Percentiles rank a stretch among this genome's conserved stretches.
These are phyloP conservation scores for Pseudopleuronectes americanus DNA, from an alignment of 2,797 vertebrate genomes.

Conservation along the genomic window DNA sequence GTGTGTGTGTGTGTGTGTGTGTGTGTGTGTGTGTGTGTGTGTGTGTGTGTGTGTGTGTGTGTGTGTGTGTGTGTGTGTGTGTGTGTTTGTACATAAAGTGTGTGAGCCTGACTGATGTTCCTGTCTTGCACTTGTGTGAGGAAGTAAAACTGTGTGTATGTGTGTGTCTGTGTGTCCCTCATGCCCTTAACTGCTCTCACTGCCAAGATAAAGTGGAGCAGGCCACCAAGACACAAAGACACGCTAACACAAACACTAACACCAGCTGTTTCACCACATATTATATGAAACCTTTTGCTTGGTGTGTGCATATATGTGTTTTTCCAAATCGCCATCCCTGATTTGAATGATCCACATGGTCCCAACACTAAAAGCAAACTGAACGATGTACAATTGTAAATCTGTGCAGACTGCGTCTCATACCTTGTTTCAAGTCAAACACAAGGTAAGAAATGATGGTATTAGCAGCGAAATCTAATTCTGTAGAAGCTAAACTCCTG, in stretches of 20 bases:
- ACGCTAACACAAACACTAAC: background rate
- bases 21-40: conserved; percentile 1
- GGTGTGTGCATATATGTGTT: no score
- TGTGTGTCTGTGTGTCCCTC: conserved; percentile 30
- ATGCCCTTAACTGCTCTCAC: conserved; percentile 34
- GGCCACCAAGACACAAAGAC: conserved; percentile 15
- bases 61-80: background rate
- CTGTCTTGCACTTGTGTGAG: conserved; percentile 21
- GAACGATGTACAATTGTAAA: background rate
- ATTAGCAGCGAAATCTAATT: conserved; percentile 1
- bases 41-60: no score
- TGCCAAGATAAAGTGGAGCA: conserved; percentile 41
- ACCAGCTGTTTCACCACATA: background rate
- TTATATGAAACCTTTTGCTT: no score
- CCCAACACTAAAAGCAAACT: no score
- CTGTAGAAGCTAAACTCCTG: background rate
- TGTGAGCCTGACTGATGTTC: conserved; percentile 11
- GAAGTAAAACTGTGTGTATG: conserved; percentile 5
- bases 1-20: conserved; percentile 17
- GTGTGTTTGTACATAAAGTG: conserved; percentile 19
- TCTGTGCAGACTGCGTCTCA: no score
- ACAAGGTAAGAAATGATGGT: background rate
- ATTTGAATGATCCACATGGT: no score
- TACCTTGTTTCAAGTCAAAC: no score
- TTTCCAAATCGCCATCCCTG: no score